phyloP scores from a whole-genome alignment of 2,888 invertebrate species.

The Mallateleia sp. region DNA sequence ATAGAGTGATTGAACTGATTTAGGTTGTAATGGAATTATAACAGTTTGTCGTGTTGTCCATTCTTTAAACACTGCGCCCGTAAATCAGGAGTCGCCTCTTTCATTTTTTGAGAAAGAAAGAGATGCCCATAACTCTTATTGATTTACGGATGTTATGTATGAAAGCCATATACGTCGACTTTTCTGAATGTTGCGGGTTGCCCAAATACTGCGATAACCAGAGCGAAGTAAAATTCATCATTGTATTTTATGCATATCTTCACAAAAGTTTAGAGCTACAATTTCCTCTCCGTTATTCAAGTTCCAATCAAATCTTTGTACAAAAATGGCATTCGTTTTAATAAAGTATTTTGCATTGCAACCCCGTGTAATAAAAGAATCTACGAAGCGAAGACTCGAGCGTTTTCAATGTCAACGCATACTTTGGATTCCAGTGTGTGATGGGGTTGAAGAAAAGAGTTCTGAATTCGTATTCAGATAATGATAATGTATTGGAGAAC shows the following conservation, averaged over 20 bases:
- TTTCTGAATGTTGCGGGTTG: slow-evolving; percentile 32
- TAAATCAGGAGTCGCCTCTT: slow-evolving; percentile 35
- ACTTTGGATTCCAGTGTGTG: too few relatives aligned
- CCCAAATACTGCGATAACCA: slow-evolving; percentile 32
- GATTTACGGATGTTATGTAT: slow-evolving; percentile 55
- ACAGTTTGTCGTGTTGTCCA: slow-evolving; percentile 30
- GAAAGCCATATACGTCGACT: slow-evolving; percentile 42
- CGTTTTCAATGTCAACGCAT: not conserved
- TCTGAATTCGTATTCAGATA: too few relatives aligned
- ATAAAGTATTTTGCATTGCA: slow-evolving; percentile 18
- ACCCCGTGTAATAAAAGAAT: not conserved
- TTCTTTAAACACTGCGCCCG: slow-evolving; percentile 20
- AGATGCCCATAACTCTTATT: slow-evolving; percentile 51
- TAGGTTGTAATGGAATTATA: slow-evolving; percentile 19
- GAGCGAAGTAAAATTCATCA: slow-evolving; percentile 40
- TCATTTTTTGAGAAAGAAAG: slow-evolving; percentile 35
- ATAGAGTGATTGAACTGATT: slow-evolving; percentile 12
- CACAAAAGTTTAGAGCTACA: not conserved
- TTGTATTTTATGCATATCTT: slow-evolving; percentile 33
- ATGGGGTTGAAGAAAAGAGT: too few relatives aligned
- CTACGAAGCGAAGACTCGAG: not conserved
- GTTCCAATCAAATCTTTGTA: slow-evolving; percentile 12
- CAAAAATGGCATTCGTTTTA: not conserved
- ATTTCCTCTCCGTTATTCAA: not conserved
- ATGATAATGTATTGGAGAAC: too few relatives aligned